Percentiles rank a stretch among this genome's conserved stretches.
Conservation (phyloP, 2,113 vertebrate genomes). For the Coturnix japonica region DNA sequence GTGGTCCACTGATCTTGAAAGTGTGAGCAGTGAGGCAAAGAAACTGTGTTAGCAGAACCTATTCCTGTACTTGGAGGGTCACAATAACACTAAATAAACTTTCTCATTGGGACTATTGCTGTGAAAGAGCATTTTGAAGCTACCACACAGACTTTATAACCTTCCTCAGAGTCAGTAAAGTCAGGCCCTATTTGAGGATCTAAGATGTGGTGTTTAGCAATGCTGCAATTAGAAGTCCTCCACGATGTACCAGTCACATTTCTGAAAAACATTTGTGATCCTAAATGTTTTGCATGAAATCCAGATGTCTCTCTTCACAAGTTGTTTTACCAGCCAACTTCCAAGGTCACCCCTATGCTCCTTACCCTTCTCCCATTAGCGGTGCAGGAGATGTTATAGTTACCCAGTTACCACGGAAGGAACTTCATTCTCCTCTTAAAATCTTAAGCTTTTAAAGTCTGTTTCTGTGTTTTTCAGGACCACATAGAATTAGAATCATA, state of each 20-base stretch:
- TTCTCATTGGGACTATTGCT: not conserved
- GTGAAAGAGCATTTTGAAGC: not conserved
- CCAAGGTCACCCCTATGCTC: no score
- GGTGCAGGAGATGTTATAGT: fast-evolving
- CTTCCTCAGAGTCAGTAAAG: not conserved
- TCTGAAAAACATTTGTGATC: not conserved
- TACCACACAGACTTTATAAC: not conserved
- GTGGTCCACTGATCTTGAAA: slow-evolving; percentile 1
- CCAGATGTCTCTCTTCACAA: not conserved
- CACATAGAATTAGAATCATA: no score
- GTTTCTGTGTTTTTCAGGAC: no score
- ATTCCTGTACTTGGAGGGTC: not conserved
- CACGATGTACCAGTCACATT: not conserved
- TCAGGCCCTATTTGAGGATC: not conserved
- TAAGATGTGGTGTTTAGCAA: not conserved
- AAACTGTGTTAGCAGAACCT: slow-evolving; percentile 10
- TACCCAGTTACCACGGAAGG: not conserved
- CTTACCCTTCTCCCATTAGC: fast-evolving
- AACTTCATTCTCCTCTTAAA: not conserved
- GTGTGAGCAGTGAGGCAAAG: slow-evolving; percentile 30
- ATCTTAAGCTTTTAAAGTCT: no score
- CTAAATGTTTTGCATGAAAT: not conserved
- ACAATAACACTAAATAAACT: not conserved
- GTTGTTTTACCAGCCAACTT: not conserved
- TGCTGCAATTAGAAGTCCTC: not conserved